phyloP scores from a whole-genome alignment of 2,888 invertebrate species.

The Xanthia icteritia region DNA sequence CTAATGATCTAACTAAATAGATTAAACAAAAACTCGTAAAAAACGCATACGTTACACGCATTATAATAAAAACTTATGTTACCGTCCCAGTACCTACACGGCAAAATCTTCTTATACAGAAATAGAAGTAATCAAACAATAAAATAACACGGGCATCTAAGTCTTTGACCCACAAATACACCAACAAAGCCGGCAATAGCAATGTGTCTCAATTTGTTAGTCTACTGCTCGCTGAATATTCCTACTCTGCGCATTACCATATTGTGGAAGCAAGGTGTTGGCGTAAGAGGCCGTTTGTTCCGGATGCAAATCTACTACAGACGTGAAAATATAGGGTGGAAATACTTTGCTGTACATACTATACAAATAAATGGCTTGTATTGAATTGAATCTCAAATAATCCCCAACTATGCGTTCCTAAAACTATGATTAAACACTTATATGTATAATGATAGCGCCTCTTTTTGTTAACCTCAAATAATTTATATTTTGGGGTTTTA shows the following conservation, averaged over 20 bases:
- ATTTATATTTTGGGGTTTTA: too few relatives aligned
- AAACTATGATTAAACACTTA: too few relatives aligned
- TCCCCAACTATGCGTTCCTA: too few relatives aligned
- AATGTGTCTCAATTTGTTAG: conserved; percentile 60
- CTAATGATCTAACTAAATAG: neutral
- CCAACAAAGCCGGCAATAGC: conserved; percentile 13
- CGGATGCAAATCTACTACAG: conserved; percentile 47
- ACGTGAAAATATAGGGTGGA: conserved; percentile 24
- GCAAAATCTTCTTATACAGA: neutral
- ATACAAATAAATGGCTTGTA: neutral
- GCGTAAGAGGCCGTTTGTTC: conserved; percentile 21
- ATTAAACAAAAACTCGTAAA: neutral
- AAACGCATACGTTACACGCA: neutral
- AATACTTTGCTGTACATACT: neutral
- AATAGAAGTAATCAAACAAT: neutral
- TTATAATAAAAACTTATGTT: neutral
- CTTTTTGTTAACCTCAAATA: too few relatives aligned
- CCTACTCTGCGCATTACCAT: conserved; percentile 46
- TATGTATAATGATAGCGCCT: too few relatives aligned
- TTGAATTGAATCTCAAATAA: neutral
- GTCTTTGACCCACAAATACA: conserved; percentile 18
- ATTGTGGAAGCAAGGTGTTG: conserved; percentile 37
- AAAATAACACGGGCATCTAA: neutral
- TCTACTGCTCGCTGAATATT: conserved; percentile 41
- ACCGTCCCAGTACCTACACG: neutral